Conservation (phyloP, 2,797 vertebrate species). For the Oreochromis grahami region DNA sequence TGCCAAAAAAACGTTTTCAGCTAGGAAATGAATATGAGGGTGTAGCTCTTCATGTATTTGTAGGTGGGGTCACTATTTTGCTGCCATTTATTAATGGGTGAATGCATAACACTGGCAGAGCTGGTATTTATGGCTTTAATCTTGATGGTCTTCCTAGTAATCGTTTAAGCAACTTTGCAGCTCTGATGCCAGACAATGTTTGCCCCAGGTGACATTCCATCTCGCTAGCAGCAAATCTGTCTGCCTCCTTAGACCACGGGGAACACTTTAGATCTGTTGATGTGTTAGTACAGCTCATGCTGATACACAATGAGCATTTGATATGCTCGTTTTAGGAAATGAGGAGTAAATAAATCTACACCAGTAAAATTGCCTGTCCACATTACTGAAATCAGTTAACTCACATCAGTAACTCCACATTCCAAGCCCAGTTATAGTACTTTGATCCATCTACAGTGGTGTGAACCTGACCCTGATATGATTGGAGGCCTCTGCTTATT, state of each 20-base stretch:
- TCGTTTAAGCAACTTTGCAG: background rate
- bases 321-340: background rate
- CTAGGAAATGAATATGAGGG: background rate
- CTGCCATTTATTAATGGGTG: background rate
- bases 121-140: background rate
- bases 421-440: background rate
- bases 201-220: background rate
- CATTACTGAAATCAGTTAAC: background rate
- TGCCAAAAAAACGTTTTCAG: background rate
- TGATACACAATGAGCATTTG: background rate
- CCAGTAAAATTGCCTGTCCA: background rate
- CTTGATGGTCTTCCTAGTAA: background rate
- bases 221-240: slow-evolving; percentile 6
- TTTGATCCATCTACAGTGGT: background rate
- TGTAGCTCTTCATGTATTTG: background rate
- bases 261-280: slow-evolving; percentile 1
- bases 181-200: background rate
- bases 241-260: background rate
- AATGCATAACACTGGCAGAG: background rate
- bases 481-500: slow-evolving; percentile 3
- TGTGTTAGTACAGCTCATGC: background rate
- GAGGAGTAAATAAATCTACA: background rate
- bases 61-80: background rate
- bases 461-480: background rate
- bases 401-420: background rate